Base-by-base conservation (phyloP, 2,797 vertebrate species). In the Sebastes steindachneri region DNA sequence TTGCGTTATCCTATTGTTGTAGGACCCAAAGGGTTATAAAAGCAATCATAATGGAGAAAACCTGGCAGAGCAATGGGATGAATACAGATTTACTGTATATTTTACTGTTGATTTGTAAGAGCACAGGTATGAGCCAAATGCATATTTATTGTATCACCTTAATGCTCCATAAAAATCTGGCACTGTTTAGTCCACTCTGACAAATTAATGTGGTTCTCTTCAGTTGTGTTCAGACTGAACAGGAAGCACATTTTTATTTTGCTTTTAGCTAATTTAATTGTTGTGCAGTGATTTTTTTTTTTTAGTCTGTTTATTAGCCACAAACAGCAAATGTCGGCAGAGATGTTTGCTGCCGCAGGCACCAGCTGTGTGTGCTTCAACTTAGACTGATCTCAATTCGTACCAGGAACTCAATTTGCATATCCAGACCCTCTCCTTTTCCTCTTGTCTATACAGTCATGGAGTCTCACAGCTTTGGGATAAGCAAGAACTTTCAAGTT, bases 341-440 rank as follows among this genome's bases (percentile, higher is more conserved):
- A 63, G 37, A 51, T 73, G 35, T 75, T 59, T 76, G 64, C 51
- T 53, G 26, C 17, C 41, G 73, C 31, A 76, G 68, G 17, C 60
- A 54, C 9, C 3, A 2, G 9, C 19, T 33, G 9, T 68, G 54
- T 17, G 12, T 25, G 26, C 19, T 11, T 11, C 48, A 48, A 37
- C n/a, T 68, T 31, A 59, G 5, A 54, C 25, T 65, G 26, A 54
- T 73, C 26, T 73, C 65, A 57, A 57, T 73, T 70, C 3, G n/a
- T 31, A 75, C 5, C 2, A 17, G 9, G 19, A 59, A 58, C 51
- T 53, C 12, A 5, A n/a, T 57, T 69, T 73, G 19, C 21, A 51
- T 35, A 21, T 9, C n/a, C 48, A 78, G 19, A 60, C 21, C 28
- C 8, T 66, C 45, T 69, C 5, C 7, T 31, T 63, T 41, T 48